These are phyloP conservation scores for Ammodytes dubius DNA, from an alignment of 2,113 vertebrate genomes.

Conservation along the genomic window DNA sequence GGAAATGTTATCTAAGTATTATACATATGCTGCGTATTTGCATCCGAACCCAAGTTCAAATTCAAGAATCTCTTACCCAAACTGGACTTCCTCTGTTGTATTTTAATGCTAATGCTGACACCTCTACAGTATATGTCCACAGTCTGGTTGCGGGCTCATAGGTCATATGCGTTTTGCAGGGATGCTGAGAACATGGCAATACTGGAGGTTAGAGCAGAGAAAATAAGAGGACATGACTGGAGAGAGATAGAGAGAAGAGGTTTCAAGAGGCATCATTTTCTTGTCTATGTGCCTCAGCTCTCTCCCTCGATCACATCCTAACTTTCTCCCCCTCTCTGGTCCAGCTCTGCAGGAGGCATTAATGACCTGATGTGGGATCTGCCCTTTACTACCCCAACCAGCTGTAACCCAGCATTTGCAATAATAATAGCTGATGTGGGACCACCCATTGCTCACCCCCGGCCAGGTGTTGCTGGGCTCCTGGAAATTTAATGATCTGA, in stretches of 20 bases:
- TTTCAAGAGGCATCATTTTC: conserved; percentile 3
- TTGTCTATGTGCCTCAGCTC: conserved; percentile 4
- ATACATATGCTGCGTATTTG: not conserved
- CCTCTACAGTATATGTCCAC: not conserved
- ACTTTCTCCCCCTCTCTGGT: not conserved
- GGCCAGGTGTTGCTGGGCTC: conserved; percentile 71
- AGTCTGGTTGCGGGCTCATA: not conserved
- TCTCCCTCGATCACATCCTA: not conserved
- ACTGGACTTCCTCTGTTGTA: not conserved
- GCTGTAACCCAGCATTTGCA: conserved; percentile 73
- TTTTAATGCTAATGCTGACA: not conserved
- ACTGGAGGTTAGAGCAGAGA: conserved; percentile 3
- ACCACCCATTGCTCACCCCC: conserved; percentile 63
- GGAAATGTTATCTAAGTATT: no score
- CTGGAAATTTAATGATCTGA: conserved; percentile 76
- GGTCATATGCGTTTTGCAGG: not conserved
- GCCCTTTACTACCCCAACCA: conserved; percentile 74
- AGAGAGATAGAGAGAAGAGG: not conserved
- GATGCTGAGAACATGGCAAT: not conserved
- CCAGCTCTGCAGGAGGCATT: conserved; percentile 58
- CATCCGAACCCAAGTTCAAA: not conserved
- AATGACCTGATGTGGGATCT: conserved; percentile 77
- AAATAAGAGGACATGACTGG: not conserved
- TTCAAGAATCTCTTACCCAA: not conserved
- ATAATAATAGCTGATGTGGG: conserved; percentile 70